A percentile compares a stretch with the other conserved stretches of the same genome.
Evolutionary conservation across 1,140 invertebrate species (phyloP).

Genomic region (Cydia amplana): DNA sequence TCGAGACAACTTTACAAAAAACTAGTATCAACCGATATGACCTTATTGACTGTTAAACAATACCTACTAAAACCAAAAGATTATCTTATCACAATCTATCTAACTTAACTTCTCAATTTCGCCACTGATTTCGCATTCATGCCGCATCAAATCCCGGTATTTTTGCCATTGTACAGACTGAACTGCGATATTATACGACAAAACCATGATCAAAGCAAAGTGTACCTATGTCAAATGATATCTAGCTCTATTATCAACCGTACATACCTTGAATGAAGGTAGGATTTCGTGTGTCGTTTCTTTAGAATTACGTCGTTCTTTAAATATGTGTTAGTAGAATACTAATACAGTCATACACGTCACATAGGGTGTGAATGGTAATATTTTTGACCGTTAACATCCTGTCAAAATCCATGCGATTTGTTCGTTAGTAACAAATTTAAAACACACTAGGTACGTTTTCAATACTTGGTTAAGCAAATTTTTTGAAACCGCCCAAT

Average conservation of each 20-base stretch:
- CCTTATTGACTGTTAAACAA: too few relatives aligned
- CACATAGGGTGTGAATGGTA: constrained; percentile 19
- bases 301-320: background rate
- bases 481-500: too few relatives aligned
- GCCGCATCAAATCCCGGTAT: constrained; percentile 2
- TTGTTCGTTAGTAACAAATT: background rate
- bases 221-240: background rate
- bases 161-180: constrained; percentile 8
- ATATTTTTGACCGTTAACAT: constrained; percentile 26
- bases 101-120: background rate
- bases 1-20: too few relatives aligned
- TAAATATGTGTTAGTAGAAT: background rate
- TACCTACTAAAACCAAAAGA: too few relatives aligned
- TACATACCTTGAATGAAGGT: background rate
- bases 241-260: background rate
- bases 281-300: background rate
- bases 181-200: constrained; percentile 23
- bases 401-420: background rate
- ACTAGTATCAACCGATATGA: too few relatives aligned
- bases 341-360: background rate
- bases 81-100: too few relatives aligned
- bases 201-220: background rate
- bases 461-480: too few relatives aligned
- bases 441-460: too few relatives aligned
- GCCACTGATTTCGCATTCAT: background rate